Conservation (phyloP, 2,888 invertebrate species). For the Arrhopalites spinosus region DNA sequence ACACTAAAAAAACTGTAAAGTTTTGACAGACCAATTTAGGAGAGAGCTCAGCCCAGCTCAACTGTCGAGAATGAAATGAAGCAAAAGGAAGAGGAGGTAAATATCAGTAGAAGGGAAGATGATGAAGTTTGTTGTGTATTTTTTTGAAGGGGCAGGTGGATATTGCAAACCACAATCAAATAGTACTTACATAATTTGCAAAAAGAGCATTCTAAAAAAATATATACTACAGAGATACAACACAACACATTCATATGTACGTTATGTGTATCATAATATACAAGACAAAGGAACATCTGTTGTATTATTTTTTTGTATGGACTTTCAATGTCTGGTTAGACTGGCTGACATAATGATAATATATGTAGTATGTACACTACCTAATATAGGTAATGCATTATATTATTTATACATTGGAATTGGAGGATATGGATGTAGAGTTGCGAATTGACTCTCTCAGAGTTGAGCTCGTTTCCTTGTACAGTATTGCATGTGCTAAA, state of each 20-base stretch:
- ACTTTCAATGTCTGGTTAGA: background rate
- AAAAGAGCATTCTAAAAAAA: background rate
- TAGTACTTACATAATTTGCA: background rate
- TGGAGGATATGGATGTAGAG: background rate
- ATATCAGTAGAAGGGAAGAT: background rate
- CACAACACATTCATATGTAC: background rate
- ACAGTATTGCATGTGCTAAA: background rate
- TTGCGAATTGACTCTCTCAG: too few relatives aligned
- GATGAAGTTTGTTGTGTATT: background rate
- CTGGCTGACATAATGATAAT: background rate
- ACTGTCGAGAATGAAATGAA: background rate
- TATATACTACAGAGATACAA: background rate
- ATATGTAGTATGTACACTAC: too few relatives aligned
- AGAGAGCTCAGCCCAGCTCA: too few relatives aligned
- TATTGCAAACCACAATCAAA: background rate
- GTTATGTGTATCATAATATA: background rate
- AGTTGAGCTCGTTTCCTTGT: too few relatives aligned
- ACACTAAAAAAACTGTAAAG: too few relatives aligned
- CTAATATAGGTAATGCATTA: too few relatives aligned
- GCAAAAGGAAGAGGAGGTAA: background rate
- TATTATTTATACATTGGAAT: background rate
- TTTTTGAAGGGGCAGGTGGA: background rate
- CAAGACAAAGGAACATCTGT: background rate
- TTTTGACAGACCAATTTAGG: too few relatives aligned
- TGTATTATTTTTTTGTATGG: background rate